Evolutionary conservation across 2,888 invertebrate genomes (phyloP), one percentile per base, ranked within the genome.

Genomic region (Trileptium ribeirensis): DNA sequence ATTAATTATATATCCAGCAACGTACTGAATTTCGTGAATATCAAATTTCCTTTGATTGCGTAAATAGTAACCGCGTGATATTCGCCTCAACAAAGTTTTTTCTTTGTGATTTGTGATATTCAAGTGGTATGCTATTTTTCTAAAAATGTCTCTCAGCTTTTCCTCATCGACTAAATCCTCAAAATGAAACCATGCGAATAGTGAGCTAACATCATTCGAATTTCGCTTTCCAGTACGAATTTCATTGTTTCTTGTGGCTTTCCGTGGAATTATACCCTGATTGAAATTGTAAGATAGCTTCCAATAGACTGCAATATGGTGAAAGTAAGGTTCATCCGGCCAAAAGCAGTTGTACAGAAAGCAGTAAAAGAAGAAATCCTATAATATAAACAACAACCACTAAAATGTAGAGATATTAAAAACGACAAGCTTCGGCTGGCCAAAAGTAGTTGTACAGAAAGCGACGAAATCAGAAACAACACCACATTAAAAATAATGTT

Each of bases 321-420:
- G 77, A n/a, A 36, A 75, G 39, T 75, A 75, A 8, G 36, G 39
- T n/a, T 75, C 77, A n/a, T 75, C 34, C 2, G 77, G 77, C 77
- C 77, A 75, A 36, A 38, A 33, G n/a, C 77, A 75, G 37, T 75
- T n/a, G 34, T 24, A 38, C 39, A 75, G 39, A n/a, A 75, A 75
- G n/a, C 77, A 75, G 38, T 75, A 24, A n/a, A 33, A 38, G 37
- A 75, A 75, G 38, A 75, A 75, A 15, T 34, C 39, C 77, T 75
- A n/a, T 33, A 75, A 75, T n/a, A 75, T 19, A n/a, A 19, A 64
- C 64, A 64, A 64, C n/a, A n/a, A n/a, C n/a, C n/a, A n/a, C n/a
- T n/a, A n/a, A n/a, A n/a, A n/a, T n/a, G n/a, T n/a, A n/a, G n/a
- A n/a, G n/a, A n/a, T n/a, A n/a, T n/a, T n/a, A n/a, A n/a, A n/a